Percentiles rank a stretch among this genome's conserved stretches.
Evolutionary conservation across 2,113 vertebrate species (phyloP).

Genomic region (Laterallus jamaicensis): DNA sequence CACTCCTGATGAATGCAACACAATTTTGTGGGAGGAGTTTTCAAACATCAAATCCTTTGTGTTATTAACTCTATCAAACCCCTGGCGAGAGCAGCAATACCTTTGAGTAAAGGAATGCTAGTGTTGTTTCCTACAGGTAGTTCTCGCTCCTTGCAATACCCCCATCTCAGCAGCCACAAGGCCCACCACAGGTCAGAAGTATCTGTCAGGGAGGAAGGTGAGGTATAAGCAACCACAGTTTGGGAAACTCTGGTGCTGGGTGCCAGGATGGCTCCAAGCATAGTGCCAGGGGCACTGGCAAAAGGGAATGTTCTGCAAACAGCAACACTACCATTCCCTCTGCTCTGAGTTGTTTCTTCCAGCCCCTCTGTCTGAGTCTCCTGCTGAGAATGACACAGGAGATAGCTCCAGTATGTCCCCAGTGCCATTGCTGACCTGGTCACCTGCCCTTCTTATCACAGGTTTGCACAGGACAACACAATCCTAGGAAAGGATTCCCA

Average conservation of each 20-base stretch:
- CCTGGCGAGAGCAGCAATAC: background rate
- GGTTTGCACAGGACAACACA: background rate
- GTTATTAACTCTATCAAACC: background rate
- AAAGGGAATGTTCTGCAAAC: background rate
- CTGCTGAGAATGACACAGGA: background rate
- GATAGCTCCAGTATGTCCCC: background rate
- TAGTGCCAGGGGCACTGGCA: background rate
- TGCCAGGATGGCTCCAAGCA: background rate
- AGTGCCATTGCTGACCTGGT: background rate
- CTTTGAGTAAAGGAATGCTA: background rate
- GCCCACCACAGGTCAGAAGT: background rate
- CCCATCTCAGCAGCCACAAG: background rate
- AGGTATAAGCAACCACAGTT: background rate
- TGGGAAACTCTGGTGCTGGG: background rate
- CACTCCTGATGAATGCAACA: background rate
- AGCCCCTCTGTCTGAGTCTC: background rate
- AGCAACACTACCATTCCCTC: background rate
- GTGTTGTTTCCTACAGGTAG: background rate
- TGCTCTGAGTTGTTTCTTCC: background rate
- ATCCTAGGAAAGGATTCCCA: background rate
- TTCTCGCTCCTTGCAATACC: background rate
- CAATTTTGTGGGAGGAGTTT: background rate
- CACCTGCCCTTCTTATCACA: background rate
- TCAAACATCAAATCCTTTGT: background rate
- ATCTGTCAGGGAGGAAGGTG: background rate